Evolutionary conservation across 92 coral and sea anemone genomes (phyloP), one percentile per base, ranked within the genome.

Genomic region (Epizoanthus scotinus): DNA sequence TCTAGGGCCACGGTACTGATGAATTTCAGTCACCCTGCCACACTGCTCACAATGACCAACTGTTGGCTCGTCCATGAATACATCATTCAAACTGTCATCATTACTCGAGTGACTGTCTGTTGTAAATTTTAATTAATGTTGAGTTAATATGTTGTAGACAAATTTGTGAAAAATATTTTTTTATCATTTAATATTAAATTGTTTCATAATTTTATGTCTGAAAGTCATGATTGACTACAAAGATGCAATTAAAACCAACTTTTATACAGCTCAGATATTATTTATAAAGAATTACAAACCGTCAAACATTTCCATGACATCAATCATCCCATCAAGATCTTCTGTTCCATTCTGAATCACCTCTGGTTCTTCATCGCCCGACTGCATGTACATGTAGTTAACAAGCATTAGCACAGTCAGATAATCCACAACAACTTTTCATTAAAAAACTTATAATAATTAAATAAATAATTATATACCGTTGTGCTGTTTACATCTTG

Each of bases 31-130:
- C 12, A 84, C 83, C 50, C 78, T 63, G n/a, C 97, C 97, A 70
- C 97, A 92, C 78, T 92, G 97, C 31, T 92, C 97, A 77, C 97
- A 92, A 59, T 87, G 89, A 2, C 92, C 97, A 27, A 90, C 70
- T 19, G 82, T 78, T 24, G 91, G 84, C 14, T 89, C 88, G 7
- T 92, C 97, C 42, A 70, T 55, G 83, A 92, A 92, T 10, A 92
- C 97, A 71, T 89, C 89, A 69, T 92, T 91, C 26, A 87, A 74
- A 58, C 78, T 87, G 44, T 92, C 97, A 40, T 92, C 97, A 81
- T 90, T 92, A 42, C 97, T 92, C 61, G 93, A 87, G 25, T 89
- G 97, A 62, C 93, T 87, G 67, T 90, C 94, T 6, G 88, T 86
- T 86, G 40, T 26, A 22, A 44, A 19, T 9, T 67, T 71, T 6